Conservation (phyloP, 2,797 vertebrate genomes). For the Anabacerthia variegaticeps region DNA sequence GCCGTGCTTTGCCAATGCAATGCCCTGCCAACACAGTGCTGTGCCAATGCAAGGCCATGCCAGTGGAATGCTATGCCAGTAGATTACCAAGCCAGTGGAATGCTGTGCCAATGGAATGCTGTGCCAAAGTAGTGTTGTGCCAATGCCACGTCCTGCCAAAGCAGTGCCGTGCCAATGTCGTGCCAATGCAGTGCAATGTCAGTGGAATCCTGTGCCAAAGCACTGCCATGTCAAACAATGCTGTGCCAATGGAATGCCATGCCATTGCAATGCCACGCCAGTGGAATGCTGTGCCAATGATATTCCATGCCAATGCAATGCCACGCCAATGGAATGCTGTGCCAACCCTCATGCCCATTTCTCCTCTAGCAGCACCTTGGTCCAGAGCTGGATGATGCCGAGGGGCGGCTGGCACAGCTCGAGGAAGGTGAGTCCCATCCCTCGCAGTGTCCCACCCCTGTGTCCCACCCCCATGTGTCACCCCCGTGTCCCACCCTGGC, state of each 20-base stretch:
- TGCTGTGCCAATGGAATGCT: not conserved
- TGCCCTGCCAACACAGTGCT: not conserved
- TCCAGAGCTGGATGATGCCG: conserved; percentile 67
- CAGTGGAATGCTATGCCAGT: not conserved
- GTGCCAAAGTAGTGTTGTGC: not conserved
- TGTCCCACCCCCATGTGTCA: no score
- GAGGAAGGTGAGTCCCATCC: conserved; percentile 71
- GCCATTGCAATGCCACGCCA: not conserved
- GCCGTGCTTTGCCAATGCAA: not conserved
- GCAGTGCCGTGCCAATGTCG: no score
- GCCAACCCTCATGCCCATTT: fast-evolving
- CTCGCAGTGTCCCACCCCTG: no score
- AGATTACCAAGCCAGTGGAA: not conserved
- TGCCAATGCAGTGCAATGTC: no score
- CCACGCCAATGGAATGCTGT: fast-evolving
- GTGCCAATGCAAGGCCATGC: not conserved
- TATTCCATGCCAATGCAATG: no score
- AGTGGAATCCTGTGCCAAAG: not conserved
- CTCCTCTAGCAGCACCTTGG: not conserved
- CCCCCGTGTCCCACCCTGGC: not conserved
- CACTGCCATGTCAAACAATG: not conserved
- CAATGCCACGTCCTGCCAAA: not conserved
- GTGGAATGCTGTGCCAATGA: fast-evolving
- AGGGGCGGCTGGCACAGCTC: conserved; percentile 72
- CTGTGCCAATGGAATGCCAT: not conserved